Base-by-base conservation (phyloP, 2,113 vertebrate genomes). In the Struthio camelus region DNA sequence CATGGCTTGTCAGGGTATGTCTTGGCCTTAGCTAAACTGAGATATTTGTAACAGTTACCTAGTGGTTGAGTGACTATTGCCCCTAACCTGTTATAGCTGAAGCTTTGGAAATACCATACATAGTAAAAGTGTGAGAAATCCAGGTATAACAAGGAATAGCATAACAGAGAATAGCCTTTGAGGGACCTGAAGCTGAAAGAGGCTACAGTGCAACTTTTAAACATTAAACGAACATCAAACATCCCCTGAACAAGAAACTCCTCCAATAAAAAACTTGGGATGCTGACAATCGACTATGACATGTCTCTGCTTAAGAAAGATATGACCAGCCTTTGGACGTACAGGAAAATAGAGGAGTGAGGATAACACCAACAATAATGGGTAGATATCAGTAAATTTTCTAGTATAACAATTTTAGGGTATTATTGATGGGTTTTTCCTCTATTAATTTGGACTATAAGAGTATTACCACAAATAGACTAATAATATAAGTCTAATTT, bases 31-130 rank as follows among this genome's bases (percentile, higher is more conserved):
- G 27, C 32, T 70, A 34, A 3, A 36, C 89, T 86, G 89, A 78
- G 4, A 6, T 4, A 11, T 70, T 78, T 58, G 56, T 58, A 58
- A 58, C 56, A 58, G 32, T 58, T 58, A 14, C 14, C 64, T 51
- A 19, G 18, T 9, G 6, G 15, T 65, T 36, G 67, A 67, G 14
- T n/a, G 42, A 59, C 34, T 40, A 34, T 20, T 77, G 24, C 3
- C 13, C 3, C 27, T 51, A 11, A 3, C 0, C 0, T 3, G 4
- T 30, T 66, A 6, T 17, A 38, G 14, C 28, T 70, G 59, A 81
- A 94, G 50, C 9, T 84, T 28, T 61, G 14, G 50, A 30, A 78
- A 42, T 73, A 56, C 1, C 1, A 12, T 8, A 18, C 7, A 24
- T 0, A 40, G 17, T 36, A 40, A 78, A 61, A 44, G 10, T 2